phyloP scores from a whole-genome alignment of 2,113 vertebrate species.

The Condylura cristata region DNA sequence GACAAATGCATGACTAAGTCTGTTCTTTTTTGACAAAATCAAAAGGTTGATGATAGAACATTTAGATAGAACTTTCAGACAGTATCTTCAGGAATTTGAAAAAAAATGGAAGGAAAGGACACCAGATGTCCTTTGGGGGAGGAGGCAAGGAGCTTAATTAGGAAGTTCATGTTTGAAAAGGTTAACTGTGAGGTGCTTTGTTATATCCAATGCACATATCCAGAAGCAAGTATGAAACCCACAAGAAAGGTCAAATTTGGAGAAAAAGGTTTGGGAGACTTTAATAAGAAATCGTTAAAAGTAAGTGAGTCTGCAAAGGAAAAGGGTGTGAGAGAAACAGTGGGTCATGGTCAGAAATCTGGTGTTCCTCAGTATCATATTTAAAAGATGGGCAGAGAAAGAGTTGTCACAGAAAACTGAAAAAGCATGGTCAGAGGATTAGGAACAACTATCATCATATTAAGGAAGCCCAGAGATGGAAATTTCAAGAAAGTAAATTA shows the following conservation, averaged over 20 bases:
- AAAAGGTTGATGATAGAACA: not conserved
- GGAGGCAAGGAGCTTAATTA: not conserved
- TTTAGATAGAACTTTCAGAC: not conserved
- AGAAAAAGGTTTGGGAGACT: not conserved
- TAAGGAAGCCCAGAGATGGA: not conserved
- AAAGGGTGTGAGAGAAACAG: not conserved
- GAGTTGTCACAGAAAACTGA: not conserved
- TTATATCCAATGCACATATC: not conserved
- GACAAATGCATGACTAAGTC: not conserved
- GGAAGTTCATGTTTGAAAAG: not conserved
- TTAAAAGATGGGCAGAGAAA: not conserved
- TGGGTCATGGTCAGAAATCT: not conserved
- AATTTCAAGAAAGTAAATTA: constrained; percentile 26
- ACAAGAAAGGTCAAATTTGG: not conserved
- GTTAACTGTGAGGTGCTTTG: not conserved
- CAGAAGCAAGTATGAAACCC: not conserved
- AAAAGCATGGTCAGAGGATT: not conserved
- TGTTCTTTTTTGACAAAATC: constrained; percentile 8
- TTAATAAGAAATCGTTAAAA: not conserved
- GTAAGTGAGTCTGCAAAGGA: not conserved
- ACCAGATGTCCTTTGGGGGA: not conserved
- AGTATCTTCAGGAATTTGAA: not conserved
- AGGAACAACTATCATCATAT: not conserved
- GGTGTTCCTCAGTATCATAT: not conserved
- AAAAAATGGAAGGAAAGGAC: constrained; percentile 20